A percentile compares a stretch with the other conserved stretches of the same genome.
Conservation (phyloP, 2,113 vertebrate species). For the Hyperopisus bebe region DNA sequence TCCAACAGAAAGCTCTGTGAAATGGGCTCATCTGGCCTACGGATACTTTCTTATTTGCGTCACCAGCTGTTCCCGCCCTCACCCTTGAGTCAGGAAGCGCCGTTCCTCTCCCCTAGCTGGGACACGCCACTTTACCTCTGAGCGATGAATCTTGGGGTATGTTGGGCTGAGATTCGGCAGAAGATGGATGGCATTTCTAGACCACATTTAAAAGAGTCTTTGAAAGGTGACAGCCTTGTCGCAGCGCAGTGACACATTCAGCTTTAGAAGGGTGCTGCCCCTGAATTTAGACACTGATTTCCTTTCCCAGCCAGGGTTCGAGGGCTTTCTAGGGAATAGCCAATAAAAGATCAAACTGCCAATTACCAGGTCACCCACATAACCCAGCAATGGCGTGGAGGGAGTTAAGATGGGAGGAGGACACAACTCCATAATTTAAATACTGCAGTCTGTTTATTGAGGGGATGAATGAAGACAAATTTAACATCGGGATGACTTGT, state of each 20-base stretch:
- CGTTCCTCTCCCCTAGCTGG: background rate
- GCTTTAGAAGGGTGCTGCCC: background rate
- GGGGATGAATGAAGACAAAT: background rate
- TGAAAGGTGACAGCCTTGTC: background rate
- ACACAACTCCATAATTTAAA: background rate
- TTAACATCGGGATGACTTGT: background rate
- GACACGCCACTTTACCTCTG: background rate
- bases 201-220: background rate
- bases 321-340: background rate
- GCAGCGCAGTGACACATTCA: background rate
- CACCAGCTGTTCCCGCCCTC: background rate
- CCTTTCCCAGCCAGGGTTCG: background rate
- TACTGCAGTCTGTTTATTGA: background rate
- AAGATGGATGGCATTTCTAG: background rate
- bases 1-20: background rate
- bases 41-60: background rate
- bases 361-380: background rate
- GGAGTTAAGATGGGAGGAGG: background rate
- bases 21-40: background rate
- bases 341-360: background rate
- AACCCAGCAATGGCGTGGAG: background rate
- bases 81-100: background rate
- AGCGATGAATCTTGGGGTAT: background rate
- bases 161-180: background rate
- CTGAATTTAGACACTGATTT: background rate